Evolutionary conservation across 53 echinoderm and acorn worm species (phyloP).

Genomic region (Henricia sp.): DNA sequence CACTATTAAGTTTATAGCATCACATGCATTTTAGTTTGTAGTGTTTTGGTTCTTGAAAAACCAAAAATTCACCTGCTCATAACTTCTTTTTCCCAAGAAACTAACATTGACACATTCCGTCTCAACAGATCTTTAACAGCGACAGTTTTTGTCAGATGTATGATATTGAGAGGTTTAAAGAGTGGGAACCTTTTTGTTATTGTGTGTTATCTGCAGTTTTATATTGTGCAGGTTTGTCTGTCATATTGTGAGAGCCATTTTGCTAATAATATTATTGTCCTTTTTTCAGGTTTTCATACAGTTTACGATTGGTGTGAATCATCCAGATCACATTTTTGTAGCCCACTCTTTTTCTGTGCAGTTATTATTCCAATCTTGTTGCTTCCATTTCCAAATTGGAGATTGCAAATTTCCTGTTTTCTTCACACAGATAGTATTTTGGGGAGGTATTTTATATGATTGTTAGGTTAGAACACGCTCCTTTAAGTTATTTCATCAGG

Average conservation of each 20-base stretch:
- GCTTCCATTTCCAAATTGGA: background rate
- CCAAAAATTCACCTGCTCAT: background rate
- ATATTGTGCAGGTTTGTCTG: background rate
- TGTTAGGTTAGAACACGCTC: too few relatives aligned
- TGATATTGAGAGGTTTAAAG: background rate
- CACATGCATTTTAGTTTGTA: too few relatives aligned
- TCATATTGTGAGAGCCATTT: background rate
- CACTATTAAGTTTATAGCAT: too few relatives aligned
- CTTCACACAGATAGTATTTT: too few relatives aligned
- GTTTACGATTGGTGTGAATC: conserved; percentile 32
- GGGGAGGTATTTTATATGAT: too few relatives aligned
- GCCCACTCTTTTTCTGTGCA: too few relatives aligned
- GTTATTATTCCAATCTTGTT: background rate
- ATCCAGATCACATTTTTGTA: too few relatives aligned
- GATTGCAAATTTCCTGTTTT: too few relatives aligned
- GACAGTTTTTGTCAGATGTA: background rate
- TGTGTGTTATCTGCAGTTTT: background rate
- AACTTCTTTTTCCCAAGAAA: conserved; percentile 1
- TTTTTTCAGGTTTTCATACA: conserved; percentile 20
- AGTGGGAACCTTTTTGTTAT: background rate
- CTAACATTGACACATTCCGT: conserved; percentile 1
- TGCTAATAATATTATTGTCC: background rate
- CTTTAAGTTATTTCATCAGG: background rate
- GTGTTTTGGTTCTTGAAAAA: too few relatives aligned
- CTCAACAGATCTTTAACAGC: background rate